phyloP scores from a whole-genome alignment of 1,140 invertebrate genomes.

The Harlomillsia oculata region DNA sequence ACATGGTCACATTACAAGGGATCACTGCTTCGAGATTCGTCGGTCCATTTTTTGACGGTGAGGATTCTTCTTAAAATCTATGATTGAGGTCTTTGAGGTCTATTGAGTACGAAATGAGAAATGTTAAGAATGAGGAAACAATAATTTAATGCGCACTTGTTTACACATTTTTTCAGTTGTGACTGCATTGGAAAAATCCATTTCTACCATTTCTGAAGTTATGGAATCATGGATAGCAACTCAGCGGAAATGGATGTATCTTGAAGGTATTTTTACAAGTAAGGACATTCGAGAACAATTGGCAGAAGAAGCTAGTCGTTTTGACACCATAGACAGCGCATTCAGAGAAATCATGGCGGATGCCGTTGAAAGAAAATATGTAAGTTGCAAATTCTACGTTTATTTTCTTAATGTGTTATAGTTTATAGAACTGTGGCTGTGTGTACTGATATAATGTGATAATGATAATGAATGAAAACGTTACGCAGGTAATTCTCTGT shows the following conservation, averaged over 20 bases:
- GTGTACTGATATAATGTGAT: no score
- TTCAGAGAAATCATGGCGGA: slow-evolving; percentile 71
- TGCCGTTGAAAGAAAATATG: slow-evolving; percentile 61
- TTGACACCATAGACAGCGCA: slow-evolving; percentile 72
- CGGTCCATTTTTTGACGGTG: slow-evolving; percentile 48
- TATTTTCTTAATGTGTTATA: no score
- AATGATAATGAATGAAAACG: no score
- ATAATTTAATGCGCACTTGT: no score
- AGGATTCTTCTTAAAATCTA: neutral
- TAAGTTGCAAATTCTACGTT: no score
- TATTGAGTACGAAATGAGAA: no score
- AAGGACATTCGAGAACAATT: slow-evolving; percentile 73
- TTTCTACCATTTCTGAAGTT: slow-evolving; percentile 71
- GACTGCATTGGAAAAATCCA: slow-evolving; percentile 70
- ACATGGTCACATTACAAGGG: slow-evolving; percentile 76
- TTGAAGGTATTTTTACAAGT: slow-evolving; percentile 82
- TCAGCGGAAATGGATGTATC: slow-evolving; percentile 78
- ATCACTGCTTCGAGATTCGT: slow-evolving; percentile 83
- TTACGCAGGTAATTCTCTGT: no score
- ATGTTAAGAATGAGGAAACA: no score
- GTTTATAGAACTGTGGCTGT: no score
- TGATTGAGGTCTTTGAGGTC: no score
- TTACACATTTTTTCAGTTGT: slow-evolving; percentile 64
- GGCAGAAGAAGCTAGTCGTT: slow-evolving; percentile 76
- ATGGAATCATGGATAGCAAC: slow-evolving; percentile 73